Percentiles rank a stretch among this genome's conserved stretches.
These are phyloP conservation scores for Leptodactylus fallax DNA, from an alignment of 2,797 vertebrate species.

Conservation along the genomic window DNA sequence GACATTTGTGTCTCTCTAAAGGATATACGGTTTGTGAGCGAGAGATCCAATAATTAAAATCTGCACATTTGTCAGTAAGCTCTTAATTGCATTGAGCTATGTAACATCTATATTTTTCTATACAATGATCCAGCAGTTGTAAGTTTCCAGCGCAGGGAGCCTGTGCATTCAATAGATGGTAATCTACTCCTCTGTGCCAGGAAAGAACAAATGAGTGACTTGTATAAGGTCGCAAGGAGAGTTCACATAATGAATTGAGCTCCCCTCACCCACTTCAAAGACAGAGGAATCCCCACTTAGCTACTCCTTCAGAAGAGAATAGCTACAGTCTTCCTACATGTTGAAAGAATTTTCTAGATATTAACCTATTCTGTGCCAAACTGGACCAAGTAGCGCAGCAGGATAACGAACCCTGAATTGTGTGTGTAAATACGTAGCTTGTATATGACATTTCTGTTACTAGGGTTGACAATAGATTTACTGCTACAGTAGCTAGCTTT, in stretches of 20 bases:
- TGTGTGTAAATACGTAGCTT: background rate
- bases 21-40: background rate
- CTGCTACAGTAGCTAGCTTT: background rate
- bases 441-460: background rate
- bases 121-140: conserved; percentile 20
- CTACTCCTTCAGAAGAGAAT: conserved; percentile 49
- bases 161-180: conserved; percentile 39
- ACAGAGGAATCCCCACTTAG: conserved; percentile 47
- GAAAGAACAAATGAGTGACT: conserved; percentile 46
- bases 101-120: background rate
- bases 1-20: background rate
- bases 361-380: conserved; percentile 38
- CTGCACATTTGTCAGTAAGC: background rate
- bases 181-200: conserved; percentile 47
- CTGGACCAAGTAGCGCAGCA: background rate
- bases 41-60: background rate
- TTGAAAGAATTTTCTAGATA: conserved; percentile 29
- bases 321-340: conserved; percentile 39
- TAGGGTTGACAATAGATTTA: background rate
- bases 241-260: conserved; percentile 48
- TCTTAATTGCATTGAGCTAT: background rate
- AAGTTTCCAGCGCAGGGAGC: conserved; percentile 12
- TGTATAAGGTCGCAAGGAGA: conserved; percentile 56
- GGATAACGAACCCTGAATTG: conserved; percentile 50
- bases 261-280: conserved; percentile 51